Base-by-base conservation (phyloP, 2,888 invertebrate species). In the Uloborus plumipes region DNA sequence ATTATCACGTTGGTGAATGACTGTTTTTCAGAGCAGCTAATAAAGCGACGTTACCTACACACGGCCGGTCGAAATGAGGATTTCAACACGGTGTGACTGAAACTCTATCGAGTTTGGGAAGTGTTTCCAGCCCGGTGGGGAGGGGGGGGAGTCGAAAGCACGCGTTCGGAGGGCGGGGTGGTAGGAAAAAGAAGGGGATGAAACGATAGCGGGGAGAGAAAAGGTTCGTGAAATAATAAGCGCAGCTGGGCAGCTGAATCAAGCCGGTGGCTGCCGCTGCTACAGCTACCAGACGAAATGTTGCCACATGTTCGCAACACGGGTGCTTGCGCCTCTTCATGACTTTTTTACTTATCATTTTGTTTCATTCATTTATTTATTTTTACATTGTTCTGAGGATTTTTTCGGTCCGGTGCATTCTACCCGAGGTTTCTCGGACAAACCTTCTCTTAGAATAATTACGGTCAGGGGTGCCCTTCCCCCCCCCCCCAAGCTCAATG, bases 191-290 rank as follows among this genome's bases (percentile, higher is more conserved):
- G 65, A 18, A n/a, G 18, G 47, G 69, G 69, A 53, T 53, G 65
- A 18, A 55, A 39, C 39, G 77, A 65, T 39, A 18, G 26, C 53
- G 31, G 20, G 20, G 59, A 20, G 59, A 20, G 47, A 59, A 69
- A 69, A 16, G 51, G 53, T 51, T 62, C 76, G 62, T 76, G 76
- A 69, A 76, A 78, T 70, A 78, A 71, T 71, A 71, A 78, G 64
- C 70, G 70, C 77, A 78, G 77, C 70, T 78, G 77, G 70, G 55
- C 77, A 78, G 77, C 77, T 78, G 77, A 78, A 65, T 77, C 71
- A 78, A 78, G 71, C 58, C 70, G 70, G 70, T 62, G 53, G 65
- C 65, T 78, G 15, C 69, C 69, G 47, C 26, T 65, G 55, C 77
- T 47, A 64, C 64, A 58, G 65, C 53, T 70, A 58, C 55, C 62